Percentiles rank a stretch among this genome's conserved stretches.
phyloP scores from a whole-genome alignment of 2,113 vertebrate species.

The Scomber japonicus region DNA sequence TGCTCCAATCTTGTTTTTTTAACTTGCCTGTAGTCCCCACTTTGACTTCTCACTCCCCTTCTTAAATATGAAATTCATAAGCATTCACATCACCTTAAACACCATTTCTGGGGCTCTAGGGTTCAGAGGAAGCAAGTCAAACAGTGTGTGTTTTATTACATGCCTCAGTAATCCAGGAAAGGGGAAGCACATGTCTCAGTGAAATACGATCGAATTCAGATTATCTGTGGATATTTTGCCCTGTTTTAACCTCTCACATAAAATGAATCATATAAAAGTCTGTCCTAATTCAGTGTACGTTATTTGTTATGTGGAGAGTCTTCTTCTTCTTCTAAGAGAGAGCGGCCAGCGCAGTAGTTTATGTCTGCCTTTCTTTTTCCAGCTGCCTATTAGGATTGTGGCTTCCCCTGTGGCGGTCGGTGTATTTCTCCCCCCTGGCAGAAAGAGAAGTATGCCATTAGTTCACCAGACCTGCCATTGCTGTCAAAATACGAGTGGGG shows the following conservation, averaged over 20 bases:
- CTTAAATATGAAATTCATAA: conserved; percentile 63
- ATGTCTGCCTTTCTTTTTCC: conserved; percentile 70
- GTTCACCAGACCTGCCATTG: conserved; percentile 74
- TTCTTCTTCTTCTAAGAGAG: conserved; percentile 10
- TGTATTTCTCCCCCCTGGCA: conserved; percentile 66
- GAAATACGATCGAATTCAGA: conserved; percentile 83
- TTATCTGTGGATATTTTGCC: conserved; percentile 79
- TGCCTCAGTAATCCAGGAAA: conserved; percentile 83
- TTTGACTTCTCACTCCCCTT: conserved; percentile 10
- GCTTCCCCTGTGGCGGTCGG: conserved; percentile 64
- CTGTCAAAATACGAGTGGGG: conserved; percentile 75
- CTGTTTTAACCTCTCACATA: conserved; percentile 71
- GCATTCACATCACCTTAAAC: conserved; percentile 71
- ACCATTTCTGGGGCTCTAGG: conserved; percentile 69
- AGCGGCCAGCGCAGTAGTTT: conserved; percentile 44
- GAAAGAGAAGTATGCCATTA: conserved; percentile 74
- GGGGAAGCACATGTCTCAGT: conserved; percentile 80
- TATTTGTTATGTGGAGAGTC: conserved; percentile 54
- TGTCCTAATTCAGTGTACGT: conserved; percentile 52
- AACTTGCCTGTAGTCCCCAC: conserved; percentile 6
- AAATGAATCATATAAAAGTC: conserved; percentile 79
- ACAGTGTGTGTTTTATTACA: conserved; percentile 84
- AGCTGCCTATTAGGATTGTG: conserved; percentile 74
- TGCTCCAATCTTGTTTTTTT: neutral
- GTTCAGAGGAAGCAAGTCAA: conserved; percentile 78